Evolutionary conservation across 2,797 vertebrate genomes (phyloP), one percentile per base, ranked within the genome.

Genomic region (Dicrostonyx torquatus): DNA sequence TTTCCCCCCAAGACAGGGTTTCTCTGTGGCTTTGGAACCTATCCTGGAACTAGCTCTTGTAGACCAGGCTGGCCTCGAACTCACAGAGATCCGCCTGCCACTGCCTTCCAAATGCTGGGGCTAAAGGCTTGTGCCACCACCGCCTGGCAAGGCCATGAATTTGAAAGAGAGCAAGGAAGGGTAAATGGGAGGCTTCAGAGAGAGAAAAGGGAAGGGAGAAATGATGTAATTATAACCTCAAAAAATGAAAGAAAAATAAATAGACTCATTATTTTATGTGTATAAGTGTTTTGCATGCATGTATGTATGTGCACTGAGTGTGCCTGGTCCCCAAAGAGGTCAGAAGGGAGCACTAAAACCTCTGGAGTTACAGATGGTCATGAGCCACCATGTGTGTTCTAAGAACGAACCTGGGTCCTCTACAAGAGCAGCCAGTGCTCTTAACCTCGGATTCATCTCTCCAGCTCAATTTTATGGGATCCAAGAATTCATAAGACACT

Each of bases 401-500:
- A 17, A 40, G 58, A 37, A 83, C 5, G 26, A 29, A 29, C 37
- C 53, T 29, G 13, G 24, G 24, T 43, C 37, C 24, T 62, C 55
- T 43, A 22, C 7, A 82, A 29, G 55, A 82, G 55, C 24, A 62
- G 8, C 55, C 37, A 82, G 55, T 40, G 15, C 79, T 34, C 60
- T 34, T 34, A 34, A 64, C 40, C 80, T 45, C 80, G 34, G 40
- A 45, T 60, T 43, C 5, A 2, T 20, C 58, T 82, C 31, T 84
- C 82, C 3, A 66, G 60, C 3, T 18, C 8, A 93, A 84, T 87
- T 96, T 45, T 94, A 82, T 89, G 64, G 88, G 50, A 92, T 66
- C n/a, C 79, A 84, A 95, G 62, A 97, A 78, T 68, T 89, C 34
- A 13, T 22, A 93, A 94, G 37, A 90, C 11, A 89, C 83, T 91